Percentiles rank a stretch among this genome's conserved stretches.
phyloP scores from a whole-genome alignment of 2,888 invertebrate genomes.

The Dromius quadrimaculatus region DNA sequence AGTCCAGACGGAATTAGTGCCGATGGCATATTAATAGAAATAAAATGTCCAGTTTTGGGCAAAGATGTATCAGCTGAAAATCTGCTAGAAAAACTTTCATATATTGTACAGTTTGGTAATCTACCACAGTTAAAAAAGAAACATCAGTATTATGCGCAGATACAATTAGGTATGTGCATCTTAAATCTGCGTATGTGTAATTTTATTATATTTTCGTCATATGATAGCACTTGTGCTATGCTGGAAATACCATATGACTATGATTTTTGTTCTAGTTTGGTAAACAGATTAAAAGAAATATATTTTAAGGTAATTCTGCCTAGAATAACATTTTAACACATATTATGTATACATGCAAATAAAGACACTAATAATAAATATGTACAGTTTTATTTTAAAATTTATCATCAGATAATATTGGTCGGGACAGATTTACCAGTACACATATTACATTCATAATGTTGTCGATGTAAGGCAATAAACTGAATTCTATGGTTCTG shows the following conservation, averaged over 20 bases:
- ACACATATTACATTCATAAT: conserved; percentile 11
- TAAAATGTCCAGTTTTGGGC: neutral
- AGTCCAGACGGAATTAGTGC: conserved; percentile 10
- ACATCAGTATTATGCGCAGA: conserved; percentile 2
- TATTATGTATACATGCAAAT: neutral
- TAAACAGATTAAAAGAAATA: neutral
- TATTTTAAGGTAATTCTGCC: conserved; percentile 4
- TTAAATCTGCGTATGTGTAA: conserved; percentile 7
- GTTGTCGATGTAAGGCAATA: conserved; percentile 6
- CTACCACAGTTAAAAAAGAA: neutral
- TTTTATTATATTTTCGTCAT: neutral
- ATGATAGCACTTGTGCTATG: conserved; percentile 4
- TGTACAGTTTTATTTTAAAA: conserved; percentile 6
- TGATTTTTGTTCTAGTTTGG: neutral
- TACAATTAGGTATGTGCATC: conserved; percentile 2
- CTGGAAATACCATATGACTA: conserved; percentile 15
- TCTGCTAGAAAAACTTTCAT: neutral
- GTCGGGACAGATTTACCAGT: conserved; percentile 1
- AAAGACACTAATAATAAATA: no score
- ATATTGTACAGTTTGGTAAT: neutral
- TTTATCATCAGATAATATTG: conserved; percentile 7
- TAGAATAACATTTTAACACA: neutral
- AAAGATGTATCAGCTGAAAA: neutral
- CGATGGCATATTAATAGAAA: neutral
- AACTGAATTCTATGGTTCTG: conserved; percentile 1